Evolutionary conservation across 2,888 invertebrate genomes (phyloP), one percentile per base, ranked within the genome.

Genomic region (Tipula vernalis): DNA sequence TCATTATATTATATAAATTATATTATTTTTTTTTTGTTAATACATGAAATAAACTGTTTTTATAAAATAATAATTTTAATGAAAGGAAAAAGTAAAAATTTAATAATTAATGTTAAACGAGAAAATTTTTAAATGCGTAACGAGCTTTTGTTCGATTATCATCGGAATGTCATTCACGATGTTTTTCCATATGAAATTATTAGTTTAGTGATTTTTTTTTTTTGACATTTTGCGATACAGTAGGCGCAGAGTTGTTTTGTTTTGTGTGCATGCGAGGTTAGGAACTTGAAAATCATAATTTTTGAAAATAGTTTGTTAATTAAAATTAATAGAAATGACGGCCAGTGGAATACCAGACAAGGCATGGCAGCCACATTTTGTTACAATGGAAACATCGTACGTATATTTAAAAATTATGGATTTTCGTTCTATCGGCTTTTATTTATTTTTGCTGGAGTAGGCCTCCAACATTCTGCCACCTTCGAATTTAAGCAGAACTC

Each of bases 281-380:
- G 84, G n/a, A 15, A 84, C 5, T 36, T 36, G 8, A 1, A 83
- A 84, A 13, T 28, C 28, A 28, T 28, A 28, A 28, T 84, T 36
- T 84, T n/a, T 39, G 39, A n/a, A 28, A 28, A 28, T 28, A 28
- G 28, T 28, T 28, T 28, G 5, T 28, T 13, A 42, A 44, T 83
- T 13, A n/a, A 39, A 84, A 84, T 84, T 36, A 84, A 39, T 6
- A 83, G 5, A 36, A n/a, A 84, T 84, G 84, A 84, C 84, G 15
- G 41, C 84, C 1, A 84, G 84, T 87, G 96, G 96, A 57, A 96
- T 97, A 88, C 97, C 97, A 0, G 97, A 97, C 90, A 96, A 96
- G 92, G 95, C 96, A 88, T 97, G 97, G 97, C 96, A 97, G 90
- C 97, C 97, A 5, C 96, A 96, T 10, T 94, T 95, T 89, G 96